phyloP scores from a whole-genome alignment of 2,888 invertebrate genomes.

The Tipula vernalis region DNA sequence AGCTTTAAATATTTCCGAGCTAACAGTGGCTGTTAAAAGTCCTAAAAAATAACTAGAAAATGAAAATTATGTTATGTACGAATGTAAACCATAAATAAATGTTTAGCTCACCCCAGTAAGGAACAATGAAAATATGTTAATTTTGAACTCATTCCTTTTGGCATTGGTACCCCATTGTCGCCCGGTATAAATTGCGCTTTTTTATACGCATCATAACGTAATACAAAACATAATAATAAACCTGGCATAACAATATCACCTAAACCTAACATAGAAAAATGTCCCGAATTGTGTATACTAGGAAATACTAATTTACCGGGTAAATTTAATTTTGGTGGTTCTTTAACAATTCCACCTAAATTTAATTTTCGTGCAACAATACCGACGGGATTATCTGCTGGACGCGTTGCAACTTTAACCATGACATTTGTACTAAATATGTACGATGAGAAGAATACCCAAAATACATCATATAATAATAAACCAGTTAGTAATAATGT shows the following conservation, averaged over 20 bases:
- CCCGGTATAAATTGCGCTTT: constrained; percentile 49
- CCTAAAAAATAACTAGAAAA: constrained; percentile 70
- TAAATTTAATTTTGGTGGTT: constrained; percentile 88
- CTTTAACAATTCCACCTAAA: constrained; percentile 77
- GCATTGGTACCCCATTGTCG: constrained; percentile 46
- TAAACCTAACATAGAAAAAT: constrained; percentile 89
- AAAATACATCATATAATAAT: constrained; percentile 92
- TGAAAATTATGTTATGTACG: too few relatives aligned
- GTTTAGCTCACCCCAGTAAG: constrained; percentile 56
- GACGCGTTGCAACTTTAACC: constrained; percentile 83
- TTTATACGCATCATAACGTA: constrained; percentile 96
- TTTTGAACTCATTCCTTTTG: constrained; percentile 45
- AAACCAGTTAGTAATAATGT: constrained; percentile 87
- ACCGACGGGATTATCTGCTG: constrained; percentile 87
- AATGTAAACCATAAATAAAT: not conserved
- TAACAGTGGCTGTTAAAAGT: constrained; percentile 90
- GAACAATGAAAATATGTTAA: constrained; percentile 97
- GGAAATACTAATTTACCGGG: constrained; percentile 97
- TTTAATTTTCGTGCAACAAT: constrained; percentile 87
- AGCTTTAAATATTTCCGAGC: constrained; percentile 95
- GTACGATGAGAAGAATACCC: constrained; percentile 98
- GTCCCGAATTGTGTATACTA: constrained; percentile 89
- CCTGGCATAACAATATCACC: constrained; percentile 94
- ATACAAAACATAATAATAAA: constrained; percentile 83
- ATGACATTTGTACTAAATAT: constrained; percentile 98